These are phyloP conservation scores for Dryococelus australis DNA, from an alignment of 2,888 invertebrate species.

Conservation along the genomic window DNA sequence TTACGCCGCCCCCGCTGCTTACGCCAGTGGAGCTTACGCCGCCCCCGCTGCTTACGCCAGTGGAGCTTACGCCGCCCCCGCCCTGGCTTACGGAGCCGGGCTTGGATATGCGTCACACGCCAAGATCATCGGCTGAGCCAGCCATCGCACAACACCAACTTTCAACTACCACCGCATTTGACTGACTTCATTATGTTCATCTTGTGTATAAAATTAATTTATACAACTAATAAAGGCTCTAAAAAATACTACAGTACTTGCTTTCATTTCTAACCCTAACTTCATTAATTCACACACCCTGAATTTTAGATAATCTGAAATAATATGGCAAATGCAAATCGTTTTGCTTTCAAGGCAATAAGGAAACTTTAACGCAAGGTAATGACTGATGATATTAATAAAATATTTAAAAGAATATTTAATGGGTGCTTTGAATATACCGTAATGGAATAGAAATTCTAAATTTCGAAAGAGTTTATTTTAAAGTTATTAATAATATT, in stretches of 20 bases:
- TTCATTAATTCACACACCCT: too few relatives aligned
- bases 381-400: too few relatives aligned
- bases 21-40: slow-evolving; percentile 45
- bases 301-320: too few relatives aligned
- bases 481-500: too few relatives aligned
- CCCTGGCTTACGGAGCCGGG: background rate
- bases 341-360: too few relatives aligned
- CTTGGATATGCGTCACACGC: background rate
- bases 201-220: background rate
- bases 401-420: too few relatives aligned
- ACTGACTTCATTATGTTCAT: background rate
- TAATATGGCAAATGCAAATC: too few relatives aligned
- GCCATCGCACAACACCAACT: background rate
- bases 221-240: background rate
- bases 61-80: background rate
- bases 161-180: background rate
- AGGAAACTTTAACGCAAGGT: too few relatives aligned
- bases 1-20: slow-evolving; percentile 56
- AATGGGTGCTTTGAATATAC: too few relatives aligned
- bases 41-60: slow-evolving; percentile 36
- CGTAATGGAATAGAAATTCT: too few relatives aligned
- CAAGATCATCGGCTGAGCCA: background rate
- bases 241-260: background rate
- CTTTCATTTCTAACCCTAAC: background rate
- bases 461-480: too few relatives aligned